Base-by-base conservation (phyloP, 2,797 vertebrate genomes). In the Harpagifer antarcticus region DNA sequence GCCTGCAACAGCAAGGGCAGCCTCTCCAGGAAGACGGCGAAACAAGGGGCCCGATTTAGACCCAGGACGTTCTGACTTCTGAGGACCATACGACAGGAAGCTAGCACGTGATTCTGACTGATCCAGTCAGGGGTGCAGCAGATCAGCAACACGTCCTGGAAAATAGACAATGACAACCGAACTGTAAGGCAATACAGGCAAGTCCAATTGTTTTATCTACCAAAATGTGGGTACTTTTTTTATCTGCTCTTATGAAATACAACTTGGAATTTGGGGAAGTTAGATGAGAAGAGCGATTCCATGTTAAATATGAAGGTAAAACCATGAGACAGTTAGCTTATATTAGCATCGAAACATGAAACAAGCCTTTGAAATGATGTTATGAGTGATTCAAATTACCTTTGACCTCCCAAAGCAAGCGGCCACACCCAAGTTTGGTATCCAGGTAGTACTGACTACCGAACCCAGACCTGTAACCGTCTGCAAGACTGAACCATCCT, bases 401-500 rank as follows among this genome's bases (percentile, higher is more conserved):
- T 96, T 96, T 7, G 95, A 95, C 71, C 95, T 92, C 33, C 94
- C 94, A 47, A 95, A 96, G 75, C 95, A 96, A 72, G 88, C 94
- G 3, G 93, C 92, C 3, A 96, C 92, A 52, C 95, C 95, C 33
- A 95, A 68, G 59, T 94, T 89, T 74, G 94, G 93, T 72, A 96
- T 94, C 95, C 95, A 96, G 49, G 91, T 89, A 17, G 93, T 93
- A 67, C 88, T 93, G 78, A 95, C 87, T 20, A 96, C 94, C 23
- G 95, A 95, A 20, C 95, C 95, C 74, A 95, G 67, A 48, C 95
- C 95, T 57, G 95, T 95, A 37, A 94, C 91, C 12, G 95, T 96
- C 85, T 96, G 95, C 68, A 95, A 78, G 60, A 96, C 89, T 54
- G 95, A 95, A 48, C 95, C 95, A 88, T 96, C 95, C 95, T 96